Percentiles rank a stretch among this genome's conserved stretches.
Conservation (phyloP, 2,888 invertebrate genomes). For the Nycteola revayana region DNA sequence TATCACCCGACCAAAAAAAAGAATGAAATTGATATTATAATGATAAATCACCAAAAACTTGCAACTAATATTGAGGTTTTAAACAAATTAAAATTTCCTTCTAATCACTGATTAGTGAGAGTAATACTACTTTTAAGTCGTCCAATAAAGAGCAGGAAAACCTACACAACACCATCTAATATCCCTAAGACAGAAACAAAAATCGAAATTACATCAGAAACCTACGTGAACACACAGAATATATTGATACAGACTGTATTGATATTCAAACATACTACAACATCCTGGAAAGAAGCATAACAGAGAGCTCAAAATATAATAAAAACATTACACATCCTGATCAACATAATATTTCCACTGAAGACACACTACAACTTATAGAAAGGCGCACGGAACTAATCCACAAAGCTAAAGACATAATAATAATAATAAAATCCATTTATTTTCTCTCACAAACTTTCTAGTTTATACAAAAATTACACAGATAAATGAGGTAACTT, state of each 20-base stretch:
- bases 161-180: slow-evolving; percentile 2
- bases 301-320: slow-evolving; percentile 1
- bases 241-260: slow-evolving; percentile 4
- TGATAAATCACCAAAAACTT: too few species aligned
- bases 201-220: background rate
- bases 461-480: too few species aligned
- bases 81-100: too few species aligned
- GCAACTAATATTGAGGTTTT: too few species aligned
- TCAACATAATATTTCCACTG: slow-evolving; percentile 2
- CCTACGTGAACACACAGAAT: background rate
- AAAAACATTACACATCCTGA: background rate
- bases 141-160: too few species aligned
- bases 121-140: too few species aligned
- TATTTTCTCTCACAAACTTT: too few species aligned
- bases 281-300: slow-evolving; percentile 3
- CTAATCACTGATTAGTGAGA: too few species aligned
- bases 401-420: too few species aligned
- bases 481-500: too few species aligned
- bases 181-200: slow-evolving; percentile 1
- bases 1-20: too few species aligned
- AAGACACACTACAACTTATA: slow-evolving; percentile 4
- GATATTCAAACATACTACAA: slow-evolving; percentile 9
- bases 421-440: slow-evolving; percentile 8
- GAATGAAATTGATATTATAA: too few species aligned
- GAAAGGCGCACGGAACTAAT: slow-evolving; percentile 4